Evolutionary conservation across 2,888 invertebrate genomes (phyloP).

Genomic region (Apotomis turbidana): DNA sequence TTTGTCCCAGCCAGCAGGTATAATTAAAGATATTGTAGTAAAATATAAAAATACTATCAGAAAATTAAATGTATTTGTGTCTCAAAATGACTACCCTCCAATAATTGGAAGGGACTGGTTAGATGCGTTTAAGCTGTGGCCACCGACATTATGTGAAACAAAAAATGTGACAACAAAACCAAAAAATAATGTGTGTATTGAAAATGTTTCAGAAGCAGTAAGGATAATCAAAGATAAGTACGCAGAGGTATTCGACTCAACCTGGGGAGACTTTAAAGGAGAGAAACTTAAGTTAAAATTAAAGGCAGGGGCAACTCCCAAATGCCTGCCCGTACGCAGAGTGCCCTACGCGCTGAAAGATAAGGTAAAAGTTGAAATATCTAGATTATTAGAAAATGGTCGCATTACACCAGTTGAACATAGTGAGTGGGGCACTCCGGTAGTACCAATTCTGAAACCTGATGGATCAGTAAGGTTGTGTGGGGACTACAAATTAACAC

Average conservation of each 20-base stretch:
- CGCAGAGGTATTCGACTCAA: too few species aligned
- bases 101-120: conserved; percentile 20
- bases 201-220: too few species aligned
- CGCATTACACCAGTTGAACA: neutral
- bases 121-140: conserved; percentile 1
- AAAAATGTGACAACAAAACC: too few species aligned
- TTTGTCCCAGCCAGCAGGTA: conserved; percentile 2
- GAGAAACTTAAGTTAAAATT: too few species aligned
- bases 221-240: too few species aligned
- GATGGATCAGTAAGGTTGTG: neutral
- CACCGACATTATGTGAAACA: neutral
- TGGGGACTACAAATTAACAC: conserved; percentile 17
- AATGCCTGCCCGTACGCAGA: too few species aligned
- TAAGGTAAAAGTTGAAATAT: too few species aligned
- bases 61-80: neutral
- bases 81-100: neutral
- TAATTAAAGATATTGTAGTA: neutral
- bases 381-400: too few species aligned
- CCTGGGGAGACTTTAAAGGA: too few species aligned
- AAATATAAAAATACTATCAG: neutral
- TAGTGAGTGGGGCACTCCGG: conserved; percentile 35
- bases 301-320: too few species aligned
- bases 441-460: conserved; percentile 36
- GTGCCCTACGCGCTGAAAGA: too few species aligned
- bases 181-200: too few species aligned